Conservation (phyloP, 1,140 invertebrate species). For the Papilio helenus region DNA sequence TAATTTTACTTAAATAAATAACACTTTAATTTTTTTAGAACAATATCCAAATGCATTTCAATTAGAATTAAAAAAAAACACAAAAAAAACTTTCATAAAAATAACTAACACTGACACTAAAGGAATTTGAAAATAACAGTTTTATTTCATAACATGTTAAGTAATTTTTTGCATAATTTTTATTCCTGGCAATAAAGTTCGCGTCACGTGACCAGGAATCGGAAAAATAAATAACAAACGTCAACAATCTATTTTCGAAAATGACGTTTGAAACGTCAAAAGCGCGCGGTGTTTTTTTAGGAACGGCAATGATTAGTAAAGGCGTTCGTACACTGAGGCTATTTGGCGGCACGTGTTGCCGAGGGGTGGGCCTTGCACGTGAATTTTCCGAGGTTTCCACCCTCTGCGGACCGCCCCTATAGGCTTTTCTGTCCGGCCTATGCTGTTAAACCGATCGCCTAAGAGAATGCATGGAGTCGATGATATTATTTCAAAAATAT, state of each 20-base stretch:
- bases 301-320: slow-evolving; percentile 78
- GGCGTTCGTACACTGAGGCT: slow-evolving; percentile 74
- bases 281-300: slow-evolving; percentile 67
- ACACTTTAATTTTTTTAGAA: neutral
- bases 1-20: neutral
- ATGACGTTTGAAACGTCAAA: slow-evolving; percentile 65
- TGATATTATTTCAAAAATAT: slow-evolving; percentile 48
- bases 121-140: neutral
- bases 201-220: slow-evolving; percentile 42
- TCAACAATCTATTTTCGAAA: slow-evolving; percentile 60
- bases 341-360: slow-evolving; percentile 77
- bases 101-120: neutral
- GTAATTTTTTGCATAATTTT: neutral
- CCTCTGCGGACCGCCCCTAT: slow-evolving; percentile 81
- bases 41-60: slow-evolving; percentile 16
- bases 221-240: slow-evolving; percentile 42
- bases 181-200: slow-evolving; percentile 46
- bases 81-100: neutral
- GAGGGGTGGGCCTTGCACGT: slow-evolving; percentile 78
- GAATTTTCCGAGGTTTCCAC: slow-evolving; percentile 82
- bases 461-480: slow-evolving; percentile 64
- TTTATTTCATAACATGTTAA: neutral
- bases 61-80: neutral
- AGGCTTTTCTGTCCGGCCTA: slow-evolving; percentile 83
- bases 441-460: slow-evolving; percentile 80